Conservation (phyloP, 2,888 invertebrate genomes). For the Rhodophaea formosa region DNA sequence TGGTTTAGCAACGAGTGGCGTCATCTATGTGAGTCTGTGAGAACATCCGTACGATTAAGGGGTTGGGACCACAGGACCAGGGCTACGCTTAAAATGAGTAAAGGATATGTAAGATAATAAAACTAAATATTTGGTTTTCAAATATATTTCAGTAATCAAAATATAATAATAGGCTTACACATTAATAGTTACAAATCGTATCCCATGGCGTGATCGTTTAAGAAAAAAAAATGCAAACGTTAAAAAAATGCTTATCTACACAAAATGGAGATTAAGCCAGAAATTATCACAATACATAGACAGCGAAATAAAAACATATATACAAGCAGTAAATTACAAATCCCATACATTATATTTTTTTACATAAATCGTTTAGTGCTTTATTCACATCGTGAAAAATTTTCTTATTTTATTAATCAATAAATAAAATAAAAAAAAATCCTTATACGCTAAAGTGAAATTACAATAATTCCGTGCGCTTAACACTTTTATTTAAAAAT, state of each 20-base stretch:
- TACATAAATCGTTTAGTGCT: constrained; percentile 66
- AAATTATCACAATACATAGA: constrained; percentile 39
- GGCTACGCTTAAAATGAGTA: no score
- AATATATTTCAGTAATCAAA: constrained; percentile 82
- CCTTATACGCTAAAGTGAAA: constrained; percentile 57
- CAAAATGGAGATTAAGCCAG: constrained; percentile 28
- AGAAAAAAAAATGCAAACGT: constrained; percentile 33
- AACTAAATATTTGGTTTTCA: constrained; percentile 63
- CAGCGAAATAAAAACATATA: constrained; percentile 41
- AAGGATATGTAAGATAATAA: constrained; percentile 32
- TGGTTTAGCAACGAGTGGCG: no score
- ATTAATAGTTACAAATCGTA: constrained; percentile 79
- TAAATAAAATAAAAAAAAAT: constrained; percentile 40
- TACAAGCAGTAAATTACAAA: constrained; percentile 59
- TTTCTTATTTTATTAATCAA: constrained; percentile 36
- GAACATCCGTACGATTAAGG: no score
- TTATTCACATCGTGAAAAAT: constrained; percentile 71
- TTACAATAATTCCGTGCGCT: constrained; percentile 56
- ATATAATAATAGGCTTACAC: constrained; percentile 81
- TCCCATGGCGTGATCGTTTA: constrained; percentile 56
- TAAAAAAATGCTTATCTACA: constrained; percentile 43
- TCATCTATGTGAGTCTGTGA: no score
- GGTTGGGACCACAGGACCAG: no score
- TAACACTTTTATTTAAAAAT: constrained; percentile 38
- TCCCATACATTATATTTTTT: constrained; percentile 61